phyloP scores from a whole-genome alignment of 2,888 invertebrate genomes.

The Nudaria mundana region DNA sequence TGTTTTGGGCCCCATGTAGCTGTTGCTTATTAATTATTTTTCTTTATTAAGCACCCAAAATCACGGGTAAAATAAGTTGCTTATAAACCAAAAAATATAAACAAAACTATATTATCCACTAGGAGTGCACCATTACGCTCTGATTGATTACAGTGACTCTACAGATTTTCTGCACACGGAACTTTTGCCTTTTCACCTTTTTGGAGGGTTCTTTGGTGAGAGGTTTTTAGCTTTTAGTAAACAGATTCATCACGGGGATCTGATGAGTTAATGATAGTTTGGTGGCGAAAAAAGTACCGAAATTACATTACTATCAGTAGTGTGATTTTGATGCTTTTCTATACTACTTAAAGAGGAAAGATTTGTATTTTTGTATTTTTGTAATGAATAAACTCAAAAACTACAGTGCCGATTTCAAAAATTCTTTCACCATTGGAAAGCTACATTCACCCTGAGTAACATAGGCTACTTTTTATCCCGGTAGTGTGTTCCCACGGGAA shows the following conservation, averaged over 20 bases:
- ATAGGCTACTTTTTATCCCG: too few relatives aligned
- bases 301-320: background rate
- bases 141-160: conserved; percentile 73
- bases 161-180: conserved; percentile 51
- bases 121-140: conserved; percentile 27
- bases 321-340: background rate
- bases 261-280: conserved; percentile 2
- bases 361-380: too few relatives aligned
- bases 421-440: too few relatives aligned
- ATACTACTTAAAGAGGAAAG: too few relatives aligned
- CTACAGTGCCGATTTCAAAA: too few relatives aligned
- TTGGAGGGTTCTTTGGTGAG: conserved; percentile 40
- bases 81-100: background rate
- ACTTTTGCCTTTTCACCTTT: conserved; percentile 57
- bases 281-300: too few relatives aligned
- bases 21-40: too few relatives aligned
- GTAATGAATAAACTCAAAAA: too few relatives aligned
- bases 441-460: too few relatives aligned
- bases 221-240: conserved; percentile 22
- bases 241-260: conserved; percentile 7
- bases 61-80: too few relatives aligned
- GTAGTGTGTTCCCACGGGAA: too few relatives aligned
- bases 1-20: background rate
- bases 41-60: too few relatives aligned
- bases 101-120: conserved; percentile 1